phyloP scores from a whole-genome alignment of 2,888 invertebrate genomes.

The Margaritifera margaritifera region DNA sequence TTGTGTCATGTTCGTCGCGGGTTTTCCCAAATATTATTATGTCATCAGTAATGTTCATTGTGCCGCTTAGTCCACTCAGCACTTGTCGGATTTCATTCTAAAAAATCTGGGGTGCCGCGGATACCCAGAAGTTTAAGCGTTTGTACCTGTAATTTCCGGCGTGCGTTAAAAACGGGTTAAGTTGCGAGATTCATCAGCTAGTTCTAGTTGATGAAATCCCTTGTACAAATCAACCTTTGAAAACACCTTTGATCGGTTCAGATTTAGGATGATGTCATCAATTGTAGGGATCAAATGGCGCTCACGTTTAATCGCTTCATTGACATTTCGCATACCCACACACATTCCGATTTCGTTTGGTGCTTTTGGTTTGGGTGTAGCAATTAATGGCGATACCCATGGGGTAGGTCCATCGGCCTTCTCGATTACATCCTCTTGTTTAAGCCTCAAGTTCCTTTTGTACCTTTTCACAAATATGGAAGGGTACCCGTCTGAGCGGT shows the following conservation, averaged over 20 bases:
- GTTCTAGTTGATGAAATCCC: slow-evolving; percentile 42
- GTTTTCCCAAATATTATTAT: slow-evolving; percentile 3
- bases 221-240: slow-evolving; percentile 31
- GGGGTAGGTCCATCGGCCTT: slow-evolving; percentile 42
- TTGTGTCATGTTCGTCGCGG: slow-evolving; percentile 6
- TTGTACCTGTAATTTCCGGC: slow-evolving; percentile 25
- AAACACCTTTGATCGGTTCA: slow-evolving; percentile 37
- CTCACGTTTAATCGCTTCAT: slow-evolving; percentile 30
- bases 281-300: slow-evolving; percentile 34
- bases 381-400: slow-evolving; percentile 43
- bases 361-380: no score
- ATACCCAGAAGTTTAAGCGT: slow-evolving; percentile 13
- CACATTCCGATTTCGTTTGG: slow-evolving; percentile 35
- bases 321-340: slow-evolving; percentile 40
- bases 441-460: slow-evolving; percentile 31
- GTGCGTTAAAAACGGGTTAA: slow-evolving; percentile 37
- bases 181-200: slow-evolving; percentile 29
- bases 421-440: slow-evolving; percentile 45
- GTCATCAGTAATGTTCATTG: slow-evolving; percentile 3
- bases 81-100: slow-evolving; percentile 17
- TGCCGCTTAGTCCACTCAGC: slow-evolving; percentile 1
- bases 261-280: slow-evolving; percentile 32
- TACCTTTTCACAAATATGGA: slow-evolving; percentile 31
- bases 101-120: no score
- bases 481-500: slow-evolving; percentile 31